A percentile compares a stretch with the other conserved stretches of the same genome.
Conservation (phyloP, 2,113 vertebrate species). For the Mesembrinibis cayennensis region DNA sequence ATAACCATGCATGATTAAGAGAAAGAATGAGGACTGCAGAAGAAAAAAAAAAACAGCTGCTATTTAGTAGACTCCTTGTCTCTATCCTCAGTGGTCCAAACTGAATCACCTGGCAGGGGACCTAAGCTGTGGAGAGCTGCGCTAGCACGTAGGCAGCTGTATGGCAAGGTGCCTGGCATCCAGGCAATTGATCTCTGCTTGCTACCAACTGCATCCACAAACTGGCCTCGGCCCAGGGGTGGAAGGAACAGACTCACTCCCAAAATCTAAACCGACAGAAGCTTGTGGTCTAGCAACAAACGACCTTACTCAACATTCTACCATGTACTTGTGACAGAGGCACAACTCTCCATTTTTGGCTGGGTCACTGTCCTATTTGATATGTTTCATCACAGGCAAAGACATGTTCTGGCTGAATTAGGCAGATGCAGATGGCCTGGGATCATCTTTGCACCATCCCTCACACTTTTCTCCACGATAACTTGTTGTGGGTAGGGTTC, state of each 20-base stretch:
- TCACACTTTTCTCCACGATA: not conserved
- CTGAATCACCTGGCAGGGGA: not conserved
- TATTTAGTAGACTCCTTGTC: not conserved
- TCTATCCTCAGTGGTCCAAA: not conserved
- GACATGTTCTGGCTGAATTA: not conserved
- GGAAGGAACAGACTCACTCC: not conserved
- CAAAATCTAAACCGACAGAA: rapidly evolving
- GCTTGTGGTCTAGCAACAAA: not conserved
- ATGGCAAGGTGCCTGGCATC: not conserved
- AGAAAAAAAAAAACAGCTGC: not conserved
- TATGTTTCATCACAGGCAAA: not conserved
- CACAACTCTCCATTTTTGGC: not conserved
- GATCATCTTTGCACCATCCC: not conserved
- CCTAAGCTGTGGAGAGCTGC: not conserved
- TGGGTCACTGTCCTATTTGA: not conserved
- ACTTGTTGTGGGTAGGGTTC: not conserved
- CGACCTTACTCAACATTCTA: too few relatives aligned
- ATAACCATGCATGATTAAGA: not conserved
- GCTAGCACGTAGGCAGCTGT: not conserved
- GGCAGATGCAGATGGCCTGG: not conserved
- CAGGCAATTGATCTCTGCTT: not conserved
- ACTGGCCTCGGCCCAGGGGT: not conserved
- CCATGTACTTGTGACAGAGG: not conserved
- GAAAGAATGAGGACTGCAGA: not conserved
- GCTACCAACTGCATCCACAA: not conserved